Percentiles rank a stretch among this genome's conserved stretches.
Conservation (phyloP, 2,888 invertebrate genomes). For the Latrodectus hesperus region DNA sequence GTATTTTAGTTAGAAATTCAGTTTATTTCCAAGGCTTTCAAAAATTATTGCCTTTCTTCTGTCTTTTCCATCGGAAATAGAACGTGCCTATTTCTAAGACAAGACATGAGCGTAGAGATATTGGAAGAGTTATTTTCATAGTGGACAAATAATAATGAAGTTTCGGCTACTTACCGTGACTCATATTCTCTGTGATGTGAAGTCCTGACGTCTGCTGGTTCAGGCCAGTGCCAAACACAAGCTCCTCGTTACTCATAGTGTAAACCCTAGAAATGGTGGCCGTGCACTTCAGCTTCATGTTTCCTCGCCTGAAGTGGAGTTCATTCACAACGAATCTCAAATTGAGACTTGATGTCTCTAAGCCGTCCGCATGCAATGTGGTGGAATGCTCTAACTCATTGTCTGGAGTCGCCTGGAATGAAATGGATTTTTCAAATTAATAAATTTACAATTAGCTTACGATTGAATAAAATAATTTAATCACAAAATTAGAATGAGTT, state of each 20-base stretch:
- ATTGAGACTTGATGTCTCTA: constrained; percentile 70
- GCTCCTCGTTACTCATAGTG: constrained; percentile 70
- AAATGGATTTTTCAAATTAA: neutral
- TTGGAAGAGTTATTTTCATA: too few relatives aligned
- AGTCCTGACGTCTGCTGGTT: constrained; percentile 56
- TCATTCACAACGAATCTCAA: constrained; percentile 68
- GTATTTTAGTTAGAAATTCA: too few relatives aligned
- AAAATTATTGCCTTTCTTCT: too few relatives aligned
- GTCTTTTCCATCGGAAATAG: too few relatives aligned
- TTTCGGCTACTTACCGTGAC: constrained; percentile 54
- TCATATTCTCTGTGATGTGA: constrained; percentile 68
- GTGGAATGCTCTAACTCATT: constrained; percentile 68
- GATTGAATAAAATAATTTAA: too few relatives aligned
- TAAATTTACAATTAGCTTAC: too few relatives aligned
- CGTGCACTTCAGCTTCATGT: constrained; percentile 69
- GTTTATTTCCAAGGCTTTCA: too few relatives aligned
- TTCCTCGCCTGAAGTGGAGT: constrained; percentile 65
- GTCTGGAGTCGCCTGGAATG: constrained; percentile 57
- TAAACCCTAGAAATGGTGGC: constrained; percentile 68
- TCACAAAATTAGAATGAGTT: too few relatives aligned
- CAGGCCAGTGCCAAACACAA: constrained; percentile 62
- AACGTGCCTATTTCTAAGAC: too few relatives aligned
- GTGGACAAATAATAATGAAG: too few relatives aligned
- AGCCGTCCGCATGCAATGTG: constrained; percentile 70
- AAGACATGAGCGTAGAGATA: too few relatives aligned